These are phyloP conservation scores for Pterobdella sp. DNA, from an alignment of 2,888 invertebrate species.

Conservation along the genomic window DNA sequence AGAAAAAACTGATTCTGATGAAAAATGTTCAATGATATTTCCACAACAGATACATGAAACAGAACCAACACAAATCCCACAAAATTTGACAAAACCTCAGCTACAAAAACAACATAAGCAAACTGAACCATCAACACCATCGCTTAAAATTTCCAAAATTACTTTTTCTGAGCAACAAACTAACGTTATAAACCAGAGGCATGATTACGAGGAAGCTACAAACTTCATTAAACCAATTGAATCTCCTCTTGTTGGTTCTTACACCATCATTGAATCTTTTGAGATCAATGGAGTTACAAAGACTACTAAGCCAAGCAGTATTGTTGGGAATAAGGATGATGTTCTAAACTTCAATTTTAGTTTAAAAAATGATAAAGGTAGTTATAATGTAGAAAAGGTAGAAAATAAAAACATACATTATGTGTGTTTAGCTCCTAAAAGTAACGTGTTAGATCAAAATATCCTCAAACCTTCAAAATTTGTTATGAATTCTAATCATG, in stretches of 20 bases:
- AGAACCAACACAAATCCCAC: background rate
- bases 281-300: background rate
- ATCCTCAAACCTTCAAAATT: background rate
- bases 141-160: background rate
- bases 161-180: background rate
- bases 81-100: background rate
- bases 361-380: background rate
- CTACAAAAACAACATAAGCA: background rate
- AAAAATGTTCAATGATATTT: background rate
- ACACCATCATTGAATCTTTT: background rate
- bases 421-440: background rate
- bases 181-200: background rate
- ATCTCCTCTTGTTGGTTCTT: background rate
- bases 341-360: constrained; percentile 1
- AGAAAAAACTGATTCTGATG: background rate
- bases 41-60: background rate
- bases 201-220: background rate
- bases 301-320: background rate
- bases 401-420: background rate
- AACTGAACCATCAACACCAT: background rate
- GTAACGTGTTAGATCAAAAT: background rate
- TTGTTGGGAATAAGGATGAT: background rate
- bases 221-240: background rate
- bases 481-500: background rate
- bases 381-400: background rate